A percentile compares a stretch with the other conserved stretches of the same genome.
These are phyloP conservation scores for Rana temporaria DNA, from an alignment of 2,113 vertebrate species.

Conservation along the genomic window DNA sequence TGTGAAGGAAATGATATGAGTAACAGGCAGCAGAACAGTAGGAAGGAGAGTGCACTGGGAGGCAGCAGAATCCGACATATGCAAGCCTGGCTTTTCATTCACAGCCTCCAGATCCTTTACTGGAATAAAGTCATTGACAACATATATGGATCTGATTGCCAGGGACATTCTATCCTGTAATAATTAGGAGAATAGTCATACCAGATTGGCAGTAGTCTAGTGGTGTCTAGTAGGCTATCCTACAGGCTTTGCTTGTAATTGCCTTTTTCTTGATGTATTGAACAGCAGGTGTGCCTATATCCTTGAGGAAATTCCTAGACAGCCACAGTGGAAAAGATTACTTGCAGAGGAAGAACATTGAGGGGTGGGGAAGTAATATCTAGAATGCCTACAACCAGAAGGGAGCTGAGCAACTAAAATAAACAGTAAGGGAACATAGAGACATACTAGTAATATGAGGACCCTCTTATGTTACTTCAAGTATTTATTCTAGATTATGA, in stretches of 20 bases:
- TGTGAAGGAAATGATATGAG: constrained; percentile 7
- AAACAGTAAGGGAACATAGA: constrained; percentile 13
- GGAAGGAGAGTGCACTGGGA: constrained; percentile 9
- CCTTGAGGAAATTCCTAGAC: constrained; percentile 35
- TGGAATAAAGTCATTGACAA: background rate
- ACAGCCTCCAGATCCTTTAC: background rate
- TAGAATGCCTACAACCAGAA: background rate
- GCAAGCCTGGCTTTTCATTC: background rate
- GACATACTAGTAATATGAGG: too few species aligned
- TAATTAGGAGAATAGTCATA: background rate
- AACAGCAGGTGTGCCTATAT: constrained; percentile 33
- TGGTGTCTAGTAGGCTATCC: background rate
- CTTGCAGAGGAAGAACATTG: constrained; percentile 38
- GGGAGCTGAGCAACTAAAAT: background rate
- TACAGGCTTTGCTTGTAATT: background rate
- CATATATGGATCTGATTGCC: background rate
- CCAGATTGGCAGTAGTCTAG: background rate
- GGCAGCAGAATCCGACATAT: constrained; percentile 9
- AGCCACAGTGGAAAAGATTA: constrained; percentile 24
- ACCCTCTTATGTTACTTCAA: too few species aligned
- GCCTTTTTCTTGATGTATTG: constrained; percentile 2
- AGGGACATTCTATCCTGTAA: background rate
- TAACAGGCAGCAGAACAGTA: constrained; percentile 10
- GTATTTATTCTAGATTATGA: too few species aligned
- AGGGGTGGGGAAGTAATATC: constrained; percentile 19